Percentiles rank a stretch among this genome's conserved stretches.
Evolutionary conservation across 1,140 invertebrate genomes (phyloP).

Genomic region (Wasmannia auropunctata): DNA sequence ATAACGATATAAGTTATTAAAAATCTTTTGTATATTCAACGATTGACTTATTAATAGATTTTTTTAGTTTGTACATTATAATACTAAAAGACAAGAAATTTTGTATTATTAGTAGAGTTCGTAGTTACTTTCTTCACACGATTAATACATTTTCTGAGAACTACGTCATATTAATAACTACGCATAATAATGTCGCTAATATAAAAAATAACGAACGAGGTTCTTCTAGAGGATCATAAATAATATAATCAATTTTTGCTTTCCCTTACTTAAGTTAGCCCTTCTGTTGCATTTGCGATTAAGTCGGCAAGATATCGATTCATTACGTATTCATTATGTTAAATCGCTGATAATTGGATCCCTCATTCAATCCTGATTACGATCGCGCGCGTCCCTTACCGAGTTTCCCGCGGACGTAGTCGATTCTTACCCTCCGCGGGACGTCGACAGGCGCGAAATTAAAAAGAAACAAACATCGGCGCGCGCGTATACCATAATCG

Average conservation of each 20-base stretch:
- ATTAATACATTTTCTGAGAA: background rate
- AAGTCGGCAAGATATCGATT: constrained; percentile 1
- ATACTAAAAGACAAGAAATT: too few species aligned
- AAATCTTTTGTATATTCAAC: background rate
- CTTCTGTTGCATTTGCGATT: background rate
- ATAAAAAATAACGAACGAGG: background rate
- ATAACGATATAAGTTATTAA: background rate
- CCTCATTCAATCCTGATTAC: constrained; percentile 13
- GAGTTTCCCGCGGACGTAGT: constrained; percentile 14
- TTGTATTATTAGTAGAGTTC: background rate
- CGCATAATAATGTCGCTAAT: background rate
- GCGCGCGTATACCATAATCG: constrained; percentile 37
- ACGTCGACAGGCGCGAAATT: constrained; percentile 50
- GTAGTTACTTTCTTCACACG: background rate
- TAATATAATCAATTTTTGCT: background rate
- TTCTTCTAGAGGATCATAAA: background rate
- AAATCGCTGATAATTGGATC: constrained; percentile 44
- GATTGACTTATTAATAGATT: background rate
- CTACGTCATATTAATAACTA: background rate
- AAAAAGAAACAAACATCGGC: constrained; percentile 56
- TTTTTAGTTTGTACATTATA: background rate
- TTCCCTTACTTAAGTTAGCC: background rate
- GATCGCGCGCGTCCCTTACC: background rate
- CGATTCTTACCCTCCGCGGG: constrained; percentile 32
- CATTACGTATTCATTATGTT: constrained; percentile 42